Percentiles rank a stretch among this genome's conserved stretches.
Conservation (phyloP, 2,113 vertebrate species). For the Trinectes maculatus region DNA sequence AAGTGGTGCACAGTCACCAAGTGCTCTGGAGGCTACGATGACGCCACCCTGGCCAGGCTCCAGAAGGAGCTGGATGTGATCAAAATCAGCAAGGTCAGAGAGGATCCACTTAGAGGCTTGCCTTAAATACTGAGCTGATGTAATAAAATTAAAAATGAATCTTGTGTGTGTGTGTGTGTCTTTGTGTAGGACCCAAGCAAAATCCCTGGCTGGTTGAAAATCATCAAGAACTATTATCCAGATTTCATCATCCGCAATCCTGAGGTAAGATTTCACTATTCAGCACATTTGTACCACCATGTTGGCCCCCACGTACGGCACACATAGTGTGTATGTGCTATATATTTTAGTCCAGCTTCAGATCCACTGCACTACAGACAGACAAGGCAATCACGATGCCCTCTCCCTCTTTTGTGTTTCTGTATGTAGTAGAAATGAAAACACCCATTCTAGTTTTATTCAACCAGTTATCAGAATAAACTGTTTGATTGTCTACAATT, state of each 20-base stretch:
- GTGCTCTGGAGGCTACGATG: slow-evolving; percentile 94
- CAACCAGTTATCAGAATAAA: too few relatives aligned
- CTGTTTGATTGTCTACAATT: too few relatives aligned
- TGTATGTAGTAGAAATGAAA: too few relatives aligned
- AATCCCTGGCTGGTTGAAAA: slow-evolving; percentile 95
- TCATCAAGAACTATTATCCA: slow-evolving; percentile 98
- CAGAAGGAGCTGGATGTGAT: slow-evolving; percentile 96
- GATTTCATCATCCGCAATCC: slow-evolving; percentile 96
- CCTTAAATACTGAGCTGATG: slow-evolving; percentile 10
- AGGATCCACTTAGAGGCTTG: slow-evolving; percentile 2
- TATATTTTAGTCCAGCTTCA: too few relatives aligned
- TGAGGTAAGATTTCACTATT: slow-evolving; percentile 83
- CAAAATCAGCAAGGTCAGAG: slow-evolving; percentile 96
- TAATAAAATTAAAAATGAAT: slow-evolving; percentile 17
- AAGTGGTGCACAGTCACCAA: slow-evolving; percentile 99
- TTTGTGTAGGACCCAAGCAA: slow-evolving; percentile 90
- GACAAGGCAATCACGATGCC: too few relatives aligned
- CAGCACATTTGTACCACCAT: slow-evolving; percentile 6
- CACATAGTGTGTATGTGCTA: too few relatives aligned
- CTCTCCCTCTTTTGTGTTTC: too few relatives aligned
- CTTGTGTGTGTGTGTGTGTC: slow-evolving; percentile 18
- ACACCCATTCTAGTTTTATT: too few relatives aligned
- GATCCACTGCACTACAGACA: too few relatives aligned
- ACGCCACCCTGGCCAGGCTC: slow-evolving; percentile 90
- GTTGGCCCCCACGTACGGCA: too few relatives aligned